Conservation (phyloP, 2,888 invertebrate species). For the Apamea crenata region DNA sequence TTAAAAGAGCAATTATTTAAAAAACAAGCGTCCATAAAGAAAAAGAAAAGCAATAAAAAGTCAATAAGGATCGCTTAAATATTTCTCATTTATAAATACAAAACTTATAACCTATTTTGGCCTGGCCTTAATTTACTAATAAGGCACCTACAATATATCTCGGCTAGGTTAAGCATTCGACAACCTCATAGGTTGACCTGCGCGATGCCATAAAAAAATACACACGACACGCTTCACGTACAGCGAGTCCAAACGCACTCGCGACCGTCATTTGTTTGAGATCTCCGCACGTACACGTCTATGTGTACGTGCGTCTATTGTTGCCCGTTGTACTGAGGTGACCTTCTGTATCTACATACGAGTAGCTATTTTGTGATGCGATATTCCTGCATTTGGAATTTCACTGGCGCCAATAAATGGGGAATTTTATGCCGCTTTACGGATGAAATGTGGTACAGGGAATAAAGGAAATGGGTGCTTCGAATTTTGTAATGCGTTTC, state of each 20-base stretch:
- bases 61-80: no score
- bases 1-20: no score
- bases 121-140: neutral
- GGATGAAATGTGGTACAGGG: neutral
- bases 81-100: no score
- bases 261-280: neutral
- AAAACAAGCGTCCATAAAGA: no score
- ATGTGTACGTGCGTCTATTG: neutral
- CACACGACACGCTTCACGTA: neutral
- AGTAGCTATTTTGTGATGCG: no score
- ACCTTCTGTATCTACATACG: neutral
- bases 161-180: neutral
- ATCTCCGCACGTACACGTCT: neutral
- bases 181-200: neutral
- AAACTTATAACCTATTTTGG: neutral
- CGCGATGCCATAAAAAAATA: neutral
- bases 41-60: no score
- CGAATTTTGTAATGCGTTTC: slow-evolving; percentile 5
- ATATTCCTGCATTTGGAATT: slow-evolving; percentile 25
- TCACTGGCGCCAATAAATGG: slow-evolving; percentile 25
- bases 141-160: neutral
- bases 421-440: slow-evolving; percentile 23
- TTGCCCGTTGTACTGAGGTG: neutral
- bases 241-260: neutral
- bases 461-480: slow-evolving; percentile 7